phyloP scores from a whole-genome alignment of 2,888 invertebrate species.

The Aspidiotus rigidus region DNA sequence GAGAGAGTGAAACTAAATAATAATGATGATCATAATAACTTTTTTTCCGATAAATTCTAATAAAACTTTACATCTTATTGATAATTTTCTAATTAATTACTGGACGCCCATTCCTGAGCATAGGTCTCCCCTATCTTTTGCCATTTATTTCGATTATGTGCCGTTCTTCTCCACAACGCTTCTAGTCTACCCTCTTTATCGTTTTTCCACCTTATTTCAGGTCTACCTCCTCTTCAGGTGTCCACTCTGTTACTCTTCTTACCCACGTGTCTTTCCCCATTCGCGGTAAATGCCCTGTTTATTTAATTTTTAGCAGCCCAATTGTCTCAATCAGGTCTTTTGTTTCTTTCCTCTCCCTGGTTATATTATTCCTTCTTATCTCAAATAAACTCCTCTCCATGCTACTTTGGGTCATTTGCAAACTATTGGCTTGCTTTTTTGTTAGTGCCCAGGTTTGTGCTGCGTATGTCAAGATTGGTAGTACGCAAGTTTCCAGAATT shows the following conservation, averaged over 20 bases:
- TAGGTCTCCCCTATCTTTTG: no score
- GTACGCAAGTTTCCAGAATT: background rate
- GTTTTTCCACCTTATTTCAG: background rate
- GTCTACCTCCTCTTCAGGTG: background rate
- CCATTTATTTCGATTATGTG: constrained; percentile 13
- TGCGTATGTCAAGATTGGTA: background rate
- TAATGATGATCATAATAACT: no score
- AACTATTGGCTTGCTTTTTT: background rate
- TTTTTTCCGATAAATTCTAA: no score
- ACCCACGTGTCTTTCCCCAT: background rate
- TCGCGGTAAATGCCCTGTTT: background rate
- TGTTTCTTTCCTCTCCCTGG: no score
- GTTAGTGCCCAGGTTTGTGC: background rate
- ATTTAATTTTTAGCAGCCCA: background rate
- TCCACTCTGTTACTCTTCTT: background rate
- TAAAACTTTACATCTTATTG: no score
- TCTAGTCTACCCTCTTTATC: background rate
- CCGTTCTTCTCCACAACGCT: background rate
- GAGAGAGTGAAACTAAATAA: no score
- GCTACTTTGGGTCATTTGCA: background rate
- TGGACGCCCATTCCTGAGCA: no score
- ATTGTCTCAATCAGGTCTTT: background rate
- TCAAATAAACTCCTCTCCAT: background rate
- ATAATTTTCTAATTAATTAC: no score
- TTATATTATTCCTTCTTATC: background rate